Evolutionary conservation across 1,140 invertebrate genomes (phyloP).

Genomic region (Teleogryllus occipitalis): DNA sequence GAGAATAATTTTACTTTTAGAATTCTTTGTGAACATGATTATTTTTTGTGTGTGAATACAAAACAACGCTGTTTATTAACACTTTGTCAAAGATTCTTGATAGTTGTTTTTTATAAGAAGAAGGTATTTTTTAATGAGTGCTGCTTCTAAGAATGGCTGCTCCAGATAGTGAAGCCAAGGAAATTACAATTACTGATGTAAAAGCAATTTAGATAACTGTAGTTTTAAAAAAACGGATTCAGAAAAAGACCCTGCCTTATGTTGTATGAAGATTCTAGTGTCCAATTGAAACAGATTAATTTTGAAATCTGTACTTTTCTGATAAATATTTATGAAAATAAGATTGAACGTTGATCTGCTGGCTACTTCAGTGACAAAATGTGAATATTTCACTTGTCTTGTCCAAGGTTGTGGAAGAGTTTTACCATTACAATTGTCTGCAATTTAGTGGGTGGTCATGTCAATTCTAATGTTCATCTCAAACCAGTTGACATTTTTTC

Average conservation of each 20-base stretch:
- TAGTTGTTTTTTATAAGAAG: not conserved
- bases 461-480: too few relatives aligned
- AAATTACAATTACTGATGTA: not conserved
- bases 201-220: not conserved
- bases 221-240: not conserved
- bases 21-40: conserved; percentile 13
- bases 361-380: too few relatives aligned
- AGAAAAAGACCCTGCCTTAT: not conserved
- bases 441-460: too few relatives aligned
- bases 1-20: not conserved
- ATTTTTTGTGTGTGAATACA: conserved; percentile 18
- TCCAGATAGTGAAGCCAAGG: not conserved
- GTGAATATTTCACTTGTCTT: too few relatives aligned
- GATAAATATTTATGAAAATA: too few relatives aligned
- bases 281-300: too few relatives aligned
- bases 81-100: not conserved
- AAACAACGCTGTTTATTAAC: not conserved
- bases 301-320: too few relatives aligned
- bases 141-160: not conserved
- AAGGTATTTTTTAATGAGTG: conserved; percentile 1
- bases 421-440: too few relatives aligned
- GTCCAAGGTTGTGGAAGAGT: too few relatives aligned
- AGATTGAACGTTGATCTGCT: too few relatives aligned
- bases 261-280: not conserved
- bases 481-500: too few relatives aligned